Evolutionary conservation across 2,888 invertebrate species (phyloP), one percentile per base, ranked within the genome.

Genomic region (Brachynemurus nebulosus): DNA sequence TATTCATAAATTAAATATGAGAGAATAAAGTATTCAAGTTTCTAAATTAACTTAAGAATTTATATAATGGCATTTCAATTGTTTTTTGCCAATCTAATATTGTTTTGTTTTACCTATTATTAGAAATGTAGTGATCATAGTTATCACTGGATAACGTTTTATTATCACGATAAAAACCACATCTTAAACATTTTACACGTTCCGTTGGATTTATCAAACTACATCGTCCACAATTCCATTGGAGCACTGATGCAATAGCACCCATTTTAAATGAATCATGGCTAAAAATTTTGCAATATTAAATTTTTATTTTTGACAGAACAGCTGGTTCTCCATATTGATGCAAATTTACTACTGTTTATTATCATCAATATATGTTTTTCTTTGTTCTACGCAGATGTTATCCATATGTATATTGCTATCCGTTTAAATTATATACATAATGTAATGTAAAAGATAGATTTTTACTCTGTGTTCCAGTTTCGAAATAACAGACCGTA

Each of bases 241-340:
- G 89, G 67, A 89, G 78, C 71, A 89, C 88, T 66, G 89, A 89
- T 70, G 88, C 86, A 72, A 88, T 88, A 66, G 88, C 86, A 70
- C 89, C 89, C 89, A 89, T 89, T 63, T 64, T 70, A 62, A 57
- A 59, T 65, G 62, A 66, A 64, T 66, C 71, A 71, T 71, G 65
- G 63, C 67, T 64, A 51, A 47, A 40, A 50, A 44, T 12, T 12
- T 30, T 14, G 14, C 30, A 30, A n/a, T 12, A 30, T 30, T 30
- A 12, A 30, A 12, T 30, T 11, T 30, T 30, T 12, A 30, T 27
- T 27, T 42, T 34, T 42, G 42, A 42, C 42, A 42, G 42, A 42
- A 42, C 42, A 42, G 42, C 42, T 42, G 42, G 42, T 42, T 30
- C 42, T 23, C 42, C 42, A 42, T 42, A 42, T 42, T 42, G 33